Percentiles rank a stretch among this genome's conserved stretches.
phyloP scores from a whole-genome alignment of 53 echinoderm and acorn worm species.

The Holothuria leucospilota region DNA sequence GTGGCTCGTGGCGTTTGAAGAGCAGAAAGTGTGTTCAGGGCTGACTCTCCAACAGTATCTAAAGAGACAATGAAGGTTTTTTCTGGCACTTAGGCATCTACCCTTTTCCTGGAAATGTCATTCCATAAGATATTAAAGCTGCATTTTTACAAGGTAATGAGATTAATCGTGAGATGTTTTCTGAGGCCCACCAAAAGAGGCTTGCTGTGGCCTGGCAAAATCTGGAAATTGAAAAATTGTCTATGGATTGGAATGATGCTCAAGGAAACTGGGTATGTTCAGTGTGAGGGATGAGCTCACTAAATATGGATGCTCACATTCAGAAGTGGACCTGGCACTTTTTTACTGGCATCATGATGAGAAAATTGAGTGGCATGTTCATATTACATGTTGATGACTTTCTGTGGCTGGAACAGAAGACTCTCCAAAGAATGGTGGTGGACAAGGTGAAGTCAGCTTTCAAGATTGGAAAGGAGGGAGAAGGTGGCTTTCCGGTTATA shows the following conservation, averaged over 20 bases:
- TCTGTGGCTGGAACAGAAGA: neutral
- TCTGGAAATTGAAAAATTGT: neutral
- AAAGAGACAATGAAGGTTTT: constrained; percentile 35
- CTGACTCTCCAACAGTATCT: constrained; percentile 33
- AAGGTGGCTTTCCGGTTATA: neutral
- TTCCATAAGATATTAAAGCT: constrained; percentile 28
- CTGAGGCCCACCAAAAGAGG: neutral
- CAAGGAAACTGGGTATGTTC: neutral
- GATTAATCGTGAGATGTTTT: constrained; percentile 45
- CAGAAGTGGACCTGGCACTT: constrained; percentile 16
- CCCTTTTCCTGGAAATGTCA: constrained; percentile 35
- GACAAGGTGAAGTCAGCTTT: neutral
- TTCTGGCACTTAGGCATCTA: constrained; percentile 27
- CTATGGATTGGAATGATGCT: neutral
- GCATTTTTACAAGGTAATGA: constrained; percentile 41
- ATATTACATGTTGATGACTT: neutral
- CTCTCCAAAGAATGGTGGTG: constrained; percentile 2
- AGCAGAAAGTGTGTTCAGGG: constrained; percentile 42
- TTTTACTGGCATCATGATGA: no score
- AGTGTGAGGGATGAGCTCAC: neutral
- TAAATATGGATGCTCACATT: neutral
- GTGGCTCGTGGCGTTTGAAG: constrained; percentile 64
- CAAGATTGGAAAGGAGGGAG: neutral
- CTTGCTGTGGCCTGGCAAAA: neutral
- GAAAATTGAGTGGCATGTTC: neutral